These are phyloP conservation scores for Nasua narica DNA, from an alignment of 2,797 vertebrate genomes.

Conservation along the genomic window DNA sequence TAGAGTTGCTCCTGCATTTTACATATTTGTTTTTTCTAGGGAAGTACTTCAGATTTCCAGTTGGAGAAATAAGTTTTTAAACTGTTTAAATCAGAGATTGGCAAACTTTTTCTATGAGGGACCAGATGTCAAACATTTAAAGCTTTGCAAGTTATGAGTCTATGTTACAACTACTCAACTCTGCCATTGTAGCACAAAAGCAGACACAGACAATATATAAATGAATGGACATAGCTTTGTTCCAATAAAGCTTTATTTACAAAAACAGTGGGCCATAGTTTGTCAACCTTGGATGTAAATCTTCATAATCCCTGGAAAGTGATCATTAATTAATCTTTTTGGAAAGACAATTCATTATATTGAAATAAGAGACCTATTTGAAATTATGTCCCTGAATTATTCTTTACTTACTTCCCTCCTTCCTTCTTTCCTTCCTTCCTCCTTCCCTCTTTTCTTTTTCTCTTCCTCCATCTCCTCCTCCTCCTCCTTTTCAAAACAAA, in stretches of 20 bases:
- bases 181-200: background rate
- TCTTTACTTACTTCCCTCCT: background rate
- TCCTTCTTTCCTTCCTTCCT: background rate
- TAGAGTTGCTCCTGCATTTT: background rate
- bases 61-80: background rate
- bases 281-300: background rate
- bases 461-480: background rate
- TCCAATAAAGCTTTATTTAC: constrained; percentile 35
- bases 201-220: background rate
- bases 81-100: constrained; percentile 26
- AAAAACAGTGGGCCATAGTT: constrained; percentile 11
- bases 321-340: constrained; percentile 11
- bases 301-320: background rate
- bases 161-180: background rate
- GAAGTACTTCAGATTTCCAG: background rate
- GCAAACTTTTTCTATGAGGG: background rate
- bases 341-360: constrained; percentile 38
- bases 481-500: background rate
- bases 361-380: constrained; percentile 15
- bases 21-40: background rate
- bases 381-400: background rate
- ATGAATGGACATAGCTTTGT: background rate
- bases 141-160: background rate
- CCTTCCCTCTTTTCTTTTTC: background rate
- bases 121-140: background rate